Evolutionary conservation across 2,113 vertebrate genomes (phyloP).

Genomic region (Poecile atricapillus): DNA sequence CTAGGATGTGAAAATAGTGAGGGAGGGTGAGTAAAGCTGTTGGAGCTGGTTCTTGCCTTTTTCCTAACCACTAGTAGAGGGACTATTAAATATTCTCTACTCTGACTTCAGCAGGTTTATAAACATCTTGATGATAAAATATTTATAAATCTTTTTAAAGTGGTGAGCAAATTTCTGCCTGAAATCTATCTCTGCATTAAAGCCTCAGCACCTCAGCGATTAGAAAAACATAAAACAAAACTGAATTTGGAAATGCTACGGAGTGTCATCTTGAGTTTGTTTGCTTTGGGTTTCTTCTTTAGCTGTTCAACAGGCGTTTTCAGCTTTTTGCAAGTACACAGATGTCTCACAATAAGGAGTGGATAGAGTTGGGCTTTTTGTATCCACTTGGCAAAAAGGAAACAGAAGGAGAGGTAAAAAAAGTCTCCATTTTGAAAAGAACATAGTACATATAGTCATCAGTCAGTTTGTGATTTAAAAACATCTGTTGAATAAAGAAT

Average conservation of each 20-base stretch:
- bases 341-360: not conserved
- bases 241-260: not conserved
- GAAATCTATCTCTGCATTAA: not conserved
- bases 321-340: not conserved
- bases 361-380: not conserved
- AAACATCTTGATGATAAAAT: not conserved
- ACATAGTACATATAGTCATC: not conserved
- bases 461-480: slow-evolving; percentile 11
- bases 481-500: slow-evolving; percentile 39
- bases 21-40: not conserved
- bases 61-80: not conserved
- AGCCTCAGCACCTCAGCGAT: not conserved
- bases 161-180: not conserved
- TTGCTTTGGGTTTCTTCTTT: not conserved
- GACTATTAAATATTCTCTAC: not conserved
- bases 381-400: not conserved
- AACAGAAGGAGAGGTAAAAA: not conserved
- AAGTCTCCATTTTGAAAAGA: not conserved
- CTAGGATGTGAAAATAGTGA: not conserved
- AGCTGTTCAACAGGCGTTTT: not conserved
- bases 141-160: not conserved
- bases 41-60: not conserved
- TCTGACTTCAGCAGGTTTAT: not conserved
- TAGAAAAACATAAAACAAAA: slow-evolving; percentile 14
- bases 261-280: not conserved